Percentiles rank a stretch among this genome's conserved stretches.
Conservation (phyloP, 2,888 invertebrate species). For the Abrostola triplasia region DNA sequence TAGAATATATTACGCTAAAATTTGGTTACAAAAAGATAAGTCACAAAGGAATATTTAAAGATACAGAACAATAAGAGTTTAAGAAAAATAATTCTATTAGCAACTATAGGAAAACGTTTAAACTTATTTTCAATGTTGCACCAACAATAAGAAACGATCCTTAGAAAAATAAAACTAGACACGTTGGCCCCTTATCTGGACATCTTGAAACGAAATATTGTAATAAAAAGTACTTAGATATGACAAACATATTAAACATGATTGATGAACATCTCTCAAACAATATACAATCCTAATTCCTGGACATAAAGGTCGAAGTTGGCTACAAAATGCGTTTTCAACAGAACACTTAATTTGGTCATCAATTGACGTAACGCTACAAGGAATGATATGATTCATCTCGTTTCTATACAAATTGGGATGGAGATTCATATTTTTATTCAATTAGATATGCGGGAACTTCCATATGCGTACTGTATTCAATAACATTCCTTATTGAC, state of each 20-base stretch:
- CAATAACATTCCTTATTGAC: slow-evolving; percentile 61
- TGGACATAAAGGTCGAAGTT: slow-evolving; percentile 64
- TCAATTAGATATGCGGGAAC: slow-evolving; percentile 80
- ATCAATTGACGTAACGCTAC: slow-evolving; percentile 74
- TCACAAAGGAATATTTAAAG: slow-evolving; percentile 66
- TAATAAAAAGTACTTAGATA: slow-evolving; percentile 78
- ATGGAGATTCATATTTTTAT: slow-evolving; percentile 81
- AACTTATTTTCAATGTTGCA: slow-evolving; percentile 72
- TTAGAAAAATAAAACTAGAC: slow-evolving; percentile 76
- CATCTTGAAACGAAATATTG: slow-evolving; percentile 79
- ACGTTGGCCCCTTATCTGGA: slow-evolving; percentile 74
- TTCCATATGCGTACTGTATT: slow-evolving; percentile 72
- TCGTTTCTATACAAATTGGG: slow-evolving; percentile 78
- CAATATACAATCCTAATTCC: slow-evolving; percentile 66
- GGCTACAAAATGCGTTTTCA: slow-evolving; percentile 52
- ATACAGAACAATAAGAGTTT: slow-evolving; percentile 67
- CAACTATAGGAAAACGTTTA: slow-evolving; percentile 74
- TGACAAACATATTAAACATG: slow-evolving; percentile 54
- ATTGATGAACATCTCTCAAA: slow-evolving; percentile 51
- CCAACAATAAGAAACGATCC: slow-evolving; percentile 76
- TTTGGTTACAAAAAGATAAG: slow-evolving; percentile 30
- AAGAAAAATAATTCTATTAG: slow-evolving; percentile 66
- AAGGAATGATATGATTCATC: slow-evolving; percentile 80
- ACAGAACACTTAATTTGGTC: slow-evolving; percentile 63
- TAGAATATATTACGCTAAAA: slow-evolving; percentile 40